Evolutionary conservation across 2,113 vertebrate species (phyloP), one percentile per base, ranked within the genome.

Genomic region (Neodon shergylaensis): DNA sequence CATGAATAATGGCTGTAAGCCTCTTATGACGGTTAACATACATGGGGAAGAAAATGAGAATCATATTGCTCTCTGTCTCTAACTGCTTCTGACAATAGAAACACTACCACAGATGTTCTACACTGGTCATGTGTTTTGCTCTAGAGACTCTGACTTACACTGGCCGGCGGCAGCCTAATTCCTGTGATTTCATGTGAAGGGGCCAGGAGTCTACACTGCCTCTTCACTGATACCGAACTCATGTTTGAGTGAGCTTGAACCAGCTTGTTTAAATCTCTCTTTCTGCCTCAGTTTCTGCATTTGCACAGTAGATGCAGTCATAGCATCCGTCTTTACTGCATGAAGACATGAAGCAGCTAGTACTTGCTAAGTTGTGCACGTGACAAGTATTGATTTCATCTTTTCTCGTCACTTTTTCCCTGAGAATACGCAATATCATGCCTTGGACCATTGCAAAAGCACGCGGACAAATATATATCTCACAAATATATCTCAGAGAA

Each of bases 31-130:
- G 16, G 68, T 33, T n/a, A 70, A 44, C 52, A 36, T 91, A 14
- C 47, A 54, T 70, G 47, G 42, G 58, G 91, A 94, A 78, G 73
- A 74, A 87, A 81, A 77, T 78, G 36, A n/a, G 83, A 81, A 61
- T 78, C 47, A n/a, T 44, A 44, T 22, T 68, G 52, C 78, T 3
- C 21, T 73, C 49, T 36, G 13, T 36, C 90, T 76, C 61, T 61
- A 74, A 49, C 52, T 39, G 39, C n/a, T 78, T 78, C 89, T 87
- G 78, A 81, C 63, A 91, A 73, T 79, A 83, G 86, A 91, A 93
- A 63, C 52, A 94, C 3, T 24, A 63, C 14, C 24, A 54, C 88
- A 90, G 66, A 79, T 52, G 77, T 77, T 82, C 65, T 72, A 36
- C 88, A 91, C 47, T 1, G 7, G 83, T 39, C 70, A 28, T 19